Evolutionary conservation across 2,797 vertebrate genomes (phyloP).

Genomic region (Pipistrellus nathusii): DNA sequence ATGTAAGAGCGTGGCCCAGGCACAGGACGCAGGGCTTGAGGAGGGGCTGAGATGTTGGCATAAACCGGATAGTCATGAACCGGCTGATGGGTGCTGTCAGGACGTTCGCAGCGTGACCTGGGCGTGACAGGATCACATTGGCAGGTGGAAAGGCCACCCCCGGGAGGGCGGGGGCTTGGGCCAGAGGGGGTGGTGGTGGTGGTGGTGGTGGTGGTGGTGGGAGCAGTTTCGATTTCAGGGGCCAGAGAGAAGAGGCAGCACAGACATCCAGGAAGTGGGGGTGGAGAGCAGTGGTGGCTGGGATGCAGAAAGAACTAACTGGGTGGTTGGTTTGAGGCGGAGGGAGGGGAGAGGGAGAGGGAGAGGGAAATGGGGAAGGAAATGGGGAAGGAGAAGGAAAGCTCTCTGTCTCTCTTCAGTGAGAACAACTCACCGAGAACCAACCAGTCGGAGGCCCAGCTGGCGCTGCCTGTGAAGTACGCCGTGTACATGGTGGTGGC

Average conservation of each 20-base stretch:
- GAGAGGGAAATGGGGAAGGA: no score
- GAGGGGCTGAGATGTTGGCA: neutral
- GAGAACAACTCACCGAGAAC: slow-evolving; percentile 77
- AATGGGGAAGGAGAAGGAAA: neutral
- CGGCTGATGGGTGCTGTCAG: neutral
- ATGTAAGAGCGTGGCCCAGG: neutral
- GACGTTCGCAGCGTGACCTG: neutral
- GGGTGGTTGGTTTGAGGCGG: neutral
- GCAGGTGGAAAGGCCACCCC: neutral
- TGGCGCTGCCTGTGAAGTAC: slow-evolving; percentile 90
- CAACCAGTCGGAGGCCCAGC: slow-evolving; percentile 75
- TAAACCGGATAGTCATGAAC: neutral
- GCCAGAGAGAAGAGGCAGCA: neutral
- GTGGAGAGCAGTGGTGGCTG: neutral
- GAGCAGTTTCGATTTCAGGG: neutral
- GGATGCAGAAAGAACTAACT: neutral
- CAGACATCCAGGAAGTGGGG: neutral
- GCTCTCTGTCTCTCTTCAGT: slow-evolving; percentile 70
- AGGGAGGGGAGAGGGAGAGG: no score
- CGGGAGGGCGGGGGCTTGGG: neutral
- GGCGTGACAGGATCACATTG: neutral
- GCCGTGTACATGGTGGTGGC: slow-evolving; percentile 87
- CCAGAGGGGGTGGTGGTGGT: no score
- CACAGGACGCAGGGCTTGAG: neutral
- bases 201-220: no score